Evolutionary conservation across 1,140 invertebrate species (phyloP).

Genomic region (Drosophila tristis): DNA sequence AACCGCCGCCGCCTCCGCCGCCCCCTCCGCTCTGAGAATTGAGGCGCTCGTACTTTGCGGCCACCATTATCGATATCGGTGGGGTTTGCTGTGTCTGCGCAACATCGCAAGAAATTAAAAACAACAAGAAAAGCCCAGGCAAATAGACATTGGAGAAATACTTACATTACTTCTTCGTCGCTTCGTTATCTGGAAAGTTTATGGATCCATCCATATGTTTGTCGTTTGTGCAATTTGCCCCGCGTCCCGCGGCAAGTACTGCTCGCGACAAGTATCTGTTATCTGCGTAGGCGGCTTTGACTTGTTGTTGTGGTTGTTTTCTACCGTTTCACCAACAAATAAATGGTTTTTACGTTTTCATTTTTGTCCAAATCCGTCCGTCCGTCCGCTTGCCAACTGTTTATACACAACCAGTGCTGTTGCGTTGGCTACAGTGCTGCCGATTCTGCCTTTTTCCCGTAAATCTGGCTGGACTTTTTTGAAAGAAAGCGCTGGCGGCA

Average conservation of each 20-base stretch:
- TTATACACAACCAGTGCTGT: slow-evolving; percentile 58
- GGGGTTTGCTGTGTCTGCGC: slow-evolving; percentile 32
- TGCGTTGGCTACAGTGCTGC: slow-evolving; percentile 1
- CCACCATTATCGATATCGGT: slow-evolving; percentile 65
- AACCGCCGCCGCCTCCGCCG: slow-evolving; percentile 17
- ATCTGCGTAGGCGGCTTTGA: slow-evolving; percentile 16
- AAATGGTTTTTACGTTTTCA: slow-evolving; percentile 44
- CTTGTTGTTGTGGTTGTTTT: slow-evolving; percentile 10
- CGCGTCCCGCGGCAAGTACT: too few species aligned
- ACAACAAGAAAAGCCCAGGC: too few species aligned
- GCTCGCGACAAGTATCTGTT: slow-evolving; percentile 11
- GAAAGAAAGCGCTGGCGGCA: too few species aligned
- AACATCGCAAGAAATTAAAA: neutral
- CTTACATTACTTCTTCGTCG: slow-evolving; percentile 25
- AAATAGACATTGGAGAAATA: neutral
- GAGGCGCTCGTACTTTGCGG: slow-evolving; percentile 69
- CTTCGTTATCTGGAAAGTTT: slow-evolving; percentile 31
- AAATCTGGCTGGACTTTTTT: too few species aligned
- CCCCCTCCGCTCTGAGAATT: slow-evolving; percentile 29
- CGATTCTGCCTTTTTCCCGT: too few species aligned
- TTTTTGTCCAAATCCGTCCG: slow-evolving; percentile 35
- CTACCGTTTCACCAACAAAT: slow-evolving; percentile 20
- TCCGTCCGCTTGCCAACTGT: slow-evolving; percentile 59
- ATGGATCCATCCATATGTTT: slow-evolving; percentile 40
- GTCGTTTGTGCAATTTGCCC: slow-evolving; percentile 7